A percentile compares a stretch with the other conserved stretches of the same genome.
These are phyloP conservation scores for Zaprionus vittiger DNA, from an alignment of 1,140 invertebrate species.

Conservation along the genomic window DNA sequence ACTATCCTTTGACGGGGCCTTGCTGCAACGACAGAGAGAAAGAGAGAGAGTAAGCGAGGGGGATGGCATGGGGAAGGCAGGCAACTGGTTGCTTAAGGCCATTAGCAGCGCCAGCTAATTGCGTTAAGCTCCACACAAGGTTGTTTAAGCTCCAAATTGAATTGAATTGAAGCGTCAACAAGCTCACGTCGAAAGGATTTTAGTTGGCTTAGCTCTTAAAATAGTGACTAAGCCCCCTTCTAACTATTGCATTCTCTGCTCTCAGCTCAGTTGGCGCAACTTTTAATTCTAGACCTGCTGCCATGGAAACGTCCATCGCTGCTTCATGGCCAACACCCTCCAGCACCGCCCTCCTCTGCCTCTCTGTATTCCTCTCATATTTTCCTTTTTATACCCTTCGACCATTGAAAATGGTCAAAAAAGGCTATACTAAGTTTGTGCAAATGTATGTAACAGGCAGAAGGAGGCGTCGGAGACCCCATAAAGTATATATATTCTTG, in stretches of 20 bases:
- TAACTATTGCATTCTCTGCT: neutral
- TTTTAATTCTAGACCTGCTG: neutral
- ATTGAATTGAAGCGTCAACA: slow-evolving; percentile 24
- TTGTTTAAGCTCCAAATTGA: slow-evolving; percentile 24
- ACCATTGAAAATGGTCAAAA: no score
- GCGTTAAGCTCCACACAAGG: slow-evolving; percentile 34
- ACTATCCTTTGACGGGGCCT: slow-evolving; percentile 9
- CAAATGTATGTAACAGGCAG: no score
- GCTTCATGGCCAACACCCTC: neutral
- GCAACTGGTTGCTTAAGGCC: neutral
- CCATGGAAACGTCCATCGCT: neutral
- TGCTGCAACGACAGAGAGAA: slow-evolving; percentile 3
- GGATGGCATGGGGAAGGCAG: neutral
- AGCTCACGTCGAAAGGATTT: neutral
- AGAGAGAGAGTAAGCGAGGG: neutral
- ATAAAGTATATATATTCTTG: no score
- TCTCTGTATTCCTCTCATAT: neutral
- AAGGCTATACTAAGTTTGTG: no score
- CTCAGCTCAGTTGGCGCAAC: neutral
- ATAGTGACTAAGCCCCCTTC: neutral
- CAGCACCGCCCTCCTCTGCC: neutral
- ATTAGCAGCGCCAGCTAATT: slow-evolving; percentile 24
- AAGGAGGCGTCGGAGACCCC: no score
- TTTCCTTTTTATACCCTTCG: no score
- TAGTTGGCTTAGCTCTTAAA: neutral